phyloP scores from a whole-genome alignment of 1,140 invertebrate species.

The Zaprionus camerounensis region DNA sequence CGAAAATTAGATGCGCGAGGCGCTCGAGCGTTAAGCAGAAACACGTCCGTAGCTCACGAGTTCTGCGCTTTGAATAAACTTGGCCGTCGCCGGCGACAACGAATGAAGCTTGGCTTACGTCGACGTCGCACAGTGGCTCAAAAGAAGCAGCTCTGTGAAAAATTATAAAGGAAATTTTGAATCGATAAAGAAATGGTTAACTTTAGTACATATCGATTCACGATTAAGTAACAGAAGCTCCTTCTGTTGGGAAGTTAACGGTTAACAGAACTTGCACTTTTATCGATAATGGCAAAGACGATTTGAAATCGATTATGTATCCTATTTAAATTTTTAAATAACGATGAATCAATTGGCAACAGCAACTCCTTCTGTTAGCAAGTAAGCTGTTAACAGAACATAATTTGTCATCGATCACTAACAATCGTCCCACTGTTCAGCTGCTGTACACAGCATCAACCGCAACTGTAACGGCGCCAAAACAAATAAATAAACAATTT shows the following conservation, averaged over 20 bases:
- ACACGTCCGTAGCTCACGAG: constrained; percentile 79
- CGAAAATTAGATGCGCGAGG: constrained; percentile 54
- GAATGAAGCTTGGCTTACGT: constrained; percentile 63
- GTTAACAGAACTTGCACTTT: too few species aligned
- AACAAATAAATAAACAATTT: constrained; percentile 25
- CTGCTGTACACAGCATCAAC: background rate
- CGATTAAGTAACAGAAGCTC: too few species aligned
- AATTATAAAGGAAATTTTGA: background rate
- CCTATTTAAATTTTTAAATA: background rate
- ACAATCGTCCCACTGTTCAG: constrained; percentile 17
- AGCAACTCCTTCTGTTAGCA: background rate
- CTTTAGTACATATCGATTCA: too few species aligned
- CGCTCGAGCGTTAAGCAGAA: constrained; percentile 65
- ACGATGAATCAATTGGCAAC: background rate
- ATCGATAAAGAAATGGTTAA: background rate
- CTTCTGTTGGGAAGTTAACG: background rate
- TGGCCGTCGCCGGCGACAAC: constrained; percentile 50
- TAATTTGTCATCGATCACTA: background rate
- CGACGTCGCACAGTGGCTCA: constrained; percentile 23
- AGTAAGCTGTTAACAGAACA: background rate
- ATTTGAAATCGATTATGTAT: background rate
- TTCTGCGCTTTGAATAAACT: constrained; percentile 81
- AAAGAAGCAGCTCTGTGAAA: constrained; percentile 6
- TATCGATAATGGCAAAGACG: background rate
- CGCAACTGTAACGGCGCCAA: background rate